Evolutionary conservation across 2,113 vertebrate species (phyloP).

Genomic region (Protomyctophum bolini): DNA sequence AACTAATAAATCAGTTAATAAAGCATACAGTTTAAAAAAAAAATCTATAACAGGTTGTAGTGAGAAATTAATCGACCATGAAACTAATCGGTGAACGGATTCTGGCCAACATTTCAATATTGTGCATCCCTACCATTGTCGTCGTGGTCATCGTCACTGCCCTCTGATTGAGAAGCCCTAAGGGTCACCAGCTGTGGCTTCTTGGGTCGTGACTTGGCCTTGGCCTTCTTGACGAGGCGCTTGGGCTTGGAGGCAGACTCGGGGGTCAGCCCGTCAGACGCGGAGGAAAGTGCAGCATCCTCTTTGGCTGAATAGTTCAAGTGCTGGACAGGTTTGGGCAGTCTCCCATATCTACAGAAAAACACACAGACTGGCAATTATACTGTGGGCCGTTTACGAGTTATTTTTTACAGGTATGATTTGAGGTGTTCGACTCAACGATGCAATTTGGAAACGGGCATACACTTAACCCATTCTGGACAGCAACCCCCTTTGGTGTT

Average conservation of each 20-base stretch:
- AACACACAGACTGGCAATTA: neutral
- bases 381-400: neutral
- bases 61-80: too few relatives aligned
- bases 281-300: conserved; percentile 38
- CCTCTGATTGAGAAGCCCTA: conserved; percentile 82
- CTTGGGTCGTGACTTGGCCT: conserved; percentile 66
- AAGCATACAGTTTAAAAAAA: too few relatives aligned
- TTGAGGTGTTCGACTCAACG: neutral
- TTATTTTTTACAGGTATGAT: neutral
- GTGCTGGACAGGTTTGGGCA: conserved; percentile 71
- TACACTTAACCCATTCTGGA: too few relatives aligned
- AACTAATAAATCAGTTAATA: too few relatives aligned
- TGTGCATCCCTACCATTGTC: neutral
- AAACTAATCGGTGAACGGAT: too few relatives aligned
- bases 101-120: too few relatives aligned
- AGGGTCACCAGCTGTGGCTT: conserved; percentile 85
- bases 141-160: conserved; percentile 78
- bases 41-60: too few relatives aligned
- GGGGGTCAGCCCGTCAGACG: conserved; percentile 9
- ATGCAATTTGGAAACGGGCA: neutral
- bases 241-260: conserved; percentile 39
- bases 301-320: conserved; percentile 69
- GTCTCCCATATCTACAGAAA: conserved; percentile 65
- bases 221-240: conserved; percentile 58
- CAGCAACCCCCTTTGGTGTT: too few relatives aligned